Evolutionary conservation across 1,140 invertebrate species (phyloP).

Genomic region (Polyergus mexicanus): DNA sequence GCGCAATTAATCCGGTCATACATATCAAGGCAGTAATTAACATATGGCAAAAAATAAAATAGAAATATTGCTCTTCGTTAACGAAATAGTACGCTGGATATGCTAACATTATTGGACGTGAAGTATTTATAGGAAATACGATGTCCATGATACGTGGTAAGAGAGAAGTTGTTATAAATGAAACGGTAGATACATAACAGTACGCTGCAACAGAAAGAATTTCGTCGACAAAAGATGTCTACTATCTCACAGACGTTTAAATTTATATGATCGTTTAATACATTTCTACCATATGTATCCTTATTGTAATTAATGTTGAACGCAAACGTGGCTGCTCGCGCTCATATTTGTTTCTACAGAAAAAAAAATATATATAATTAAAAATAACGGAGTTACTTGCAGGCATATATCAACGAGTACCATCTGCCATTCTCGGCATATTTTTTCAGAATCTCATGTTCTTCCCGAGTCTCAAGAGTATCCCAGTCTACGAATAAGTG

Average conservation of each 20-base stretch:
- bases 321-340: too few species aligned
- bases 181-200: background rate
- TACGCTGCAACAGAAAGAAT: background rate
- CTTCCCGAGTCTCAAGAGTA: background rate
- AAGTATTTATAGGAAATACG: background rate
- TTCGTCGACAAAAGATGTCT: background rate
- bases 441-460: constrained; percentile 30
- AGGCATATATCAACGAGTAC: background rate
- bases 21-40: background rate
- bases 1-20: constrained; percentile 8
- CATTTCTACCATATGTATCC: too few species aligned
- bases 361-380: background rate
- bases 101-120: constrained; percentile 3
- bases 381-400: constrained; percentile 3
- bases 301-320: too few species aligned
- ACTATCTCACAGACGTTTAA: too few species aligned
- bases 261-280: too few species aligned
- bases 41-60: constrained; percentile 21
- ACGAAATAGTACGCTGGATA: constrained; percentile 26
- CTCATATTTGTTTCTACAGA: too few species aligned
- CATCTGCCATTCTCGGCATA: constrained; percentile 20
- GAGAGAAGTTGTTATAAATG: constrained; percentile 3
- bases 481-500: constrained; percentile 27
- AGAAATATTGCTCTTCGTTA: constrained; percentile 17
- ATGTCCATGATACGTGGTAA: constrained; percentile 6